phyloP scores from a whole-genome alignment of 2,888 invertebrate genomes.

The Diarsia brunnea region DNA sequence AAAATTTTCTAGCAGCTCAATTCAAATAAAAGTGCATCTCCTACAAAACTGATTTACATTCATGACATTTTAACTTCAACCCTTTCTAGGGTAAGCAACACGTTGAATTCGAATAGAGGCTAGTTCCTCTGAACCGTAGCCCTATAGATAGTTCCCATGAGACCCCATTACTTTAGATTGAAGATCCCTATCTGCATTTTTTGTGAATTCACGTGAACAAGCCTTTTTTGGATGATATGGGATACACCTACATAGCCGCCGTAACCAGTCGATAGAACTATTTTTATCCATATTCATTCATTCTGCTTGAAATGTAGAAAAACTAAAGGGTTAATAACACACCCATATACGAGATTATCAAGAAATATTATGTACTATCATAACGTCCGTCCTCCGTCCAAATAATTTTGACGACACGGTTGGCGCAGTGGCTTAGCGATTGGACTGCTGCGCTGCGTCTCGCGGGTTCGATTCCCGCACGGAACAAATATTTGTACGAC shows the following conservation, averaged over 20 bases:
- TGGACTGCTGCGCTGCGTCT: too few species aligned
- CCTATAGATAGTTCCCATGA: slow-evolving; percentile 42
- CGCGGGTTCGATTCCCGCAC: too few species aligned
- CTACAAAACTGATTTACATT: slow-evolving; percentile 10
- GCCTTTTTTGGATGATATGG: neutral
- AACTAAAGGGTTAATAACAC: neutral
- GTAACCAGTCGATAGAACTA: neutral
- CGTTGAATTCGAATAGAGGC: slow-evolving; percentile 16
- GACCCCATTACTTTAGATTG: slow-evolving; percentile 54
- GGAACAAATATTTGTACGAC: too few species aligned
- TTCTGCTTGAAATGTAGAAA: neutral
- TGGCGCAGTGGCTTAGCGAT: too few species aligned
- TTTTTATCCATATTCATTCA: neutral
- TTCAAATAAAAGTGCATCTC: neutral
- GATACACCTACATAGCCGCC: too few species aligned
- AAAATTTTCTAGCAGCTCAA: neutral
- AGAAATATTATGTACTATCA: too few species aligned
- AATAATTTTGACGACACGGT: too few species aligned
- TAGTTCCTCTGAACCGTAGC: slow-evolving; percentile 32
- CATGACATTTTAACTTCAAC: slow-evolving; percentile 4
- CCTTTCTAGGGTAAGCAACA: neutral
- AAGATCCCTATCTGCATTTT: slow-evolving; percentile 50
- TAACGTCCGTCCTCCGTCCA: too few species aligned
- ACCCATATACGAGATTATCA: neutral
- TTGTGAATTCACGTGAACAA: slow-evolving; percentile 14